Base-by-base conservation (phyloP, 2,888 invertebrate genomes). In the Catocala nupta region DNA sequence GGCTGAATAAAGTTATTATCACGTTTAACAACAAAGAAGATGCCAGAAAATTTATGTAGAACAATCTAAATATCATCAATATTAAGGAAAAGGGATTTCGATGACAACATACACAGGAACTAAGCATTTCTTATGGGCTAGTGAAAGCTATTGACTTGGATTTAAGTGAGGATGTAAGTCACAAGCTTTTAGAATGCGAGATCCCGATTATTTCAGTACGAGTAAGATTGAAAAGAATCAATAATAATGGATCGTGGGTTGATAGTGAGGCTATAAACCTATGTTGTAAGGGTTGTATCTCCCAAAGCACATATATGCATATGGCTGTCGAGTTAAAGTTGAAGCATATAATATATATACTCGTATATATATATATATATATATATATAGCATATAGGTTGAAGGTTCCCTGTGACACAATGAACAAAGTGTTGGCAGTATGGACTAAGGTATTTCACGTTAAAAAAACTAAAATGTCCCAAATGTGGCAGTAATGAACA, bases 91-190 rank as follows among this genome's bases (percentile, higher is more conserved):
- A 59, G 45, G 66, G 55, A 3, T 60, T n/a, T n/a, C 61, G 59
- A 43, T 62, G 62, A 13, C 67, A 70, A 16, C 50, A 55, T 25
- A 64, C 63, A 9, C 9, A 60, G 25, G 59, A 70, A 52, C 10
- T 50, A 9, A 50, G 10, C 8, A 5, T 64, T 5, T 62, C 68
- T 7, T 75, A 66, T 55, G 75, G 75, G 5, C n/a, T 70, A 12
- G 47, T 75, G 2, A 68, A 59, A 57, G 52, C 55, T 47, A 42
- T 62, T n/a, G 74, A 74, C 48, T 16, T 71, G 10, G 67, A 71
- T 34, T 51, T 68, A 8, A 44, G 34, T 10, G 67, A 66, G 39
- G 43, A 68, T 39, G 65, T n/a, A 74, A 12, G 34, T 70, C 9
- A 9, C 48, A 5, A 43, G 39, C 13, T 36, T 53, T 25, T 59